A percentile compares a stretch with the other conserved stretches of the same genome.
Evolutionary conservation across 92 coral and sea anemone genomes (phyloP).

Genomic region (Palythoa grandiflora): DNA sequence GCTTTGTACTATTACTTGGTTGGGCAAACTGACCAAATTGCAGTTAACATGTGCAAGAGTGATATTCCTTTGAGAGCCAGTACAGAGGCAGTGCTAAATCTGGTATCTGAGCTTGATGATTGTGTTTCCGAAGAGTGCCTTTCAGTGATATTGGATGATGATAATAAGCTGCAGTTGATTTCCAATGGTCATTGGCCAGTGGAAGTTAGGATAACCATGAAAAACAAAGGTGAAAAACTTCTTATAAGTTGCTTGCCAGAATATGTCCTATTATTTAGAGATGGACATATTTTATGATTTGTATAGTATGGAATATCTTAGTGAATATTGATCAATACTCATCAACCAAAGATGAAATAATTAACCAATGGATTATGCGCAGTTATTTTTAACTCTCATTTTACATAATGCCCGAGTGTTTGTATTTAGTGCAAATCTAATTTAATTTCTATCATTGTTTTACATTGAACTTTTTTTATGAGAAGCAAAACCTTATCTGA

Average conservation of each 20-base stretch:
- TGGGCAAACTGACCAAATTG: slow-evolving; percentile 2
- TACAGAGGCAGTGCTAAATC: slow-evolving; percentile 6
- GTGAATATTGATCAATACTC: no score
- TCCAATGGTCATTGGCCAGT: slow-evolving; percentile 37
- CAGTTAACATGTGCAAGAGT: background rate
- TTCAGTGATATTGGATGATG: background rate
- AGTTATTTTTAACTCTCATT: no score
- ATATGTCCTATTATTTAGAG: background rate
- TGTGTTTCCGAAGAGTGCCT: slow-evolving; percentile 8
- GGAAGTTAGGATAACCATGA: slow-evolving; percentile 7
- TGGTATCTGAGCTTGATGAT: background rate
- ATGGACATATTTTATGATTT: no score
- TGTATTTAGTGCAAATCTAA: no score
- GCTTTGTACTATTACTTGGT: background rate
- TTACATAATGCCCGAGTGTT: no score
- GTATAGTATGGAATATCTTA: no score
- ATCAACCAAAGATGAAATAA: no score
- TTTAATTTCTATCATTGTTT: no score
- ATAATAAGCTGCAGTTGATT: background rate
- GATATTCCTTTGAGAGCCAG: slow-evolving; percentile 12
- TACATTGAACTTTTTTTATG: no score
- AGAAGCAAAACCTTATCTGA: no score
- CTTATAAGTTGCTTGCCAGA: background rate
- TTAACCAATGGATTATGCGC: no score
- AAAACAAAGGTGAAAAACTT: slow-evolving; percentile 25